Conservation (phyloP, 2,888 invertebrate species). For the Microctonus aethiopoides region DNA sequence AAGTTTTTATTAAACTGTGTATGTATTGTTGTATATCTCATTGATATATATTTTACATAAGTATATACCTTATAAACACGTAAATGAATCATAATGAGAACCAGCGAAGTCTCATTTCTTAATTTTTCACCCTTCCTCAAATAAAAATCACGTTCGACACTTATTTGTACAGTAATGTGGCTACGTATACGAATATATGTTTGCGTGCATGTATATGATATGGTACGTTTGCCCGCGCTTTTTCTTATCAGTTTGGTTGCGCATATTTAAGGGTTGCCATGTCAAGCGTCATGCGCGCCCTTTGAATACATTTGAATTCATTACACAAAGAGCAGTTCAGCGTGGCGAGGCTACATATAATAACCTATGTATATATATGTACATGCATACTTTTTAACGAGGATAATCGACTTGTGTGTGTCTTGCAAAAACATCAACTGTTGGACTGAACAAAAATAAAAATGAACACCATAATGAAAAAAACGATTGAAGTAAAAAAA, state of each 20-base stretch:
- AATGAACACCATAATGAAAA: slow-evolving; percentile 3
- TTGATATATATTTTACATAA: no score
- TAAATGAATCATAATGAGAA: no score
- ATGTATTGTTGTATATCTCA: no score
- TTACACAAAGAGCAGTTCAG: slow-evolving; percentile 55
- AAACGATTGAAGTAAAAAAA: slow-evolving; percentile 47
- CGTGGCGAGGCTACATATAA: slow-evolving; percentile 38
- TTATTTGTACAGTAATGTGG: background rate
- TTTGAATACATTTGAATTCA: slow-evolving; percentile 67
- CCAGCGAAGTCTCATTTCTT: no score
- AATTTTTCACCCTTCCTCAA: slow-evolving; percentile 14
- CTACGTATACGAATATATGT: background rate
- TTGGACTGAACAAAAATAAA: background rate
- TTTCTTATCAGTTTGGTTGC: slow-evolving; percentile 60
- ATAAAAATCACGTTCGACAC: slow-evolving; percentile 37
- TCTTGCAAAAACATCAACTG: background rate
- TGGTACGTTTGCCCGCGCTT: slow-evolving; percentile 53
- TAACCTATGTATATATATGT: slow-evolving; percentile 20
- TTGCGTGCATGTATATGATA: background rate
- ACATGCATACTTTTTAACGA: slow-evolving; percentile 1
- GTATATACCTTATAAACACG: no score
- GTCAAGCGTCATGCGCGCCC: slow-evolving; percentile 64
- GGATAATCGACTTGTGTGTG: background rate
- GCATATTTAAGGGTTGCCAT: slow-evolving; percentile 64
- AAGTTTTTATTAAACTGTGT: no score